Base-by-base conservation (phyloP, 2,797 vertebrate genomes). In the Premnoplex brunnescens region DNA sequence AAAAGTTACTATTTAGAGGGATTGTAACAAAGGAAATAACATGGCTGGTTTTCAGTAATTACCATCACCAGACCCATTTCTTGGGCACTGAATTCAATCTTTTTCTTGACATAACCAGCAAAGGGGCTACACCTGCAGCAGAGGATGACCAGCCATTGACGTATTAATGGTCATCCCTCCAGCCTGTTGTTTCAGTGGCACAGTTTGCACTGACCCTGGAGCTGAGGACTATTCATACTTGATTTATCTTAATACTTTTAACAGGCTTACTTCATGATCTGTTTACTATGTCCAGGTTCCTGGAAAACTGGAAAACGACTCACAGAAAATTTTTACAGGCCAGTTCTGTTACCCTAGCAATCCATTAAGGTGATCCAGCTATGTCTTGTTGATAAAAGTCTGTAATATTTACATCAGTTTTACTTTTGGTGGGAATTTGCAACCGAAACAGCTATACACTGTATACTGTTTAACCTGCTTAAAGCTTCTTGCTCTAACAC, bases 1-100 rank as follows among this genome's bases (percentile, higher is more conserved):
- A 88, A 69, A 55, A 5, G 1, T 27, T 69, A 56, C 28, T 0
- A 0, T 0, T 0, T 26, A 67, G 48, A 32, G 62, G 55, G 30
- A 71, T 19, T 79, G 49, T 66, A 73, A 58, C 62, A 73, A 82
- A 66, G 59, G 62, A 78, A 86, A 88, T 5, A 79, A 32, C 34
- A 59, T 26, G 37, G 20, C 18, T 55, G 18, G 8, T 75, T 75
- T 91, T 58, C 66, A 41, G 5, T 56, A 63, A 67, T 69, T 69
- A 46, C 44, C n/a, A 30, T 55, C 36, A 63, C 26, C 52, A 59
- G 32, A 51, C 34, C 63, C 36, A 37, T 69, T 88, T 56, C n/a
- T 44, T 78, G 60, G 62, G 23, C 43, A 22, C 36, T 51, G 56
- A 90, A 74, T 85, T 80, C 24, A 49, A 9, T 36, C 51, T 48